Evolutionary conservation across 2,113 vertebrate genomes (phyloP).

Genomic region (Oreochromis niloticus): DNA sequence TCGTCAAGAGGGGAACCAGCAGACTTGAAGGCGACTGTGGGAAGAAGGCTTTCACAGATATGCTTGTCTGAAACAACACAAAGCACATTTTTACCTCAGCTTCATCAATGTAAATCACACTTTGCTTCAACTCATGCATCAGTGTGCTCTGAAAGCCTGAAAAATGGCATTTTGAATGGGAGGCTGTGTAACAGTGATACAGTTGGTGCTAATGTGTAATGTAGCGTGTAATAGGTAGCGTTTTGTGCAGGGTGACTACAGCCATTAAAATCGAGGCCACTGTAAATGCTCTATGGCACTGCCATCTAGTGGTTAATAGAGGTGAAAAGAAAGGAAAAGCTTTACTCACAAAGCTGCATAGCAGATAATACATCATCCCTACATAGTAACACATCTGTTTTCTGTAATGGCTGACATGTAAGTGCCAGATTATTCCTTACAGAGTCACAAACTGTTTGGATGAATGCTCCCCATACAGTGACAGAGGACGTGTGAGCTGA

Average conservation of each 20-base stretch:
- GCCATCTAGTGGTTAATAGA: constrained; percentile 52
- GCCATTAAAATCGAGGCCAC: not conserved
- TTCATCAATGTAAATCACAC: constrained; percentile 13
- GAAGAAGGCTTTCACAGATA: constrained; percentile 83
- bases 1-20: constrained; percentile 68
- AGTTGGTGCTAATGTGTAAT: constrained; percentile 55
- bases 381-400: not conserved
- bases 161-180: constrained; percentile 44
- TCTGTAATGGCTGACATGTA: not conserved
- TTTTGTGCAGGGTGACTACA: constrained; percentile 48
- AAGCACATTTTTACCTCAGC: not conserved
- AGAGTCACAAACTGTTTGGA: not conserved
- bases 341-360: not conserved
- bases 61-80: constrained; percentile 72
- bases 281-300: constrained; percentile 25
- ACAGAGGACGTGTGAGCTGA: not conserved
- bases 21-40: constrained; percentile 73
- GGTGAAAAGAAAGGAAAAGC: not conserved
- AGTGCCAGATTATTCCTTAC: not conserved
- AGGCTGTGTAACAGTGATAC: constrained; percentile 43
- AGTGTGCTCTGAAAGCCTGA: constrained; percentile 21
- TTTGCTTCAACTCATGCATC: constrained; percentile 1
- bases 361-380: not conserved
- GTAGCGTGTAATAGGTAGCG: constrained; percentile 54
- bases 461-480: not conserved